Percentiles rank a stretch among this genome's conserved stretches.
These are phyloP conservation scores for Bergia sp. DNA, from an alignment of 92 coral and sea anemone species.

Conservation along the genomic window DNA sequence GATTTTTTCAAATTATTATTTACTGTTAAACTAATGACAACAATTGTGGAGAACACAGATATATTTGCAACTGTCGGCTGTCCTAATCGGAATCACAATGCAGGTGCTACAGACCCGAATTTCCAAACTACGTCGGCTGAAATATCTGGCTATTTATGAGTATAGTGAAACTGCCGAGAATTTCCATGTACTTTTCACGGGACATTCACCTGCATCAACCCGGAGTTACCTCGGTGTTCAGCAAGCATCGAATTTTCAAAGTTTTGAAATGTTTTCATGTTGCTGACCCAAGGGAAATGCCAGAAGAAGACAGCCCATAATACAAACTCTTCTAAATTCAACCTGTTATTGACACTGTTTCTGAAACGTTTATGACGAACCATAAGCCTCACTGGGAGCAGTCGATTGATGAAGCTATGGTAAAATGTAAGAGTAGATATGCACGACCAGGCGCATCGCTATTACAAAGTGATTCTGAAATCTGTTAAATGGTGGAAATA, in stretches of 20 bases:
- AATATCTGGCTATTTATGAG: constrained; percentile 4
- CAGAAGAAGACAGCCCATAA: neutral
- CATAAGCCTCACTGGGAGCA: neutral
- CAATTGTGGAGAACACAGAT: too few relatives aligned
- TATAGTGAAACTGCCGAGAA: neutral
- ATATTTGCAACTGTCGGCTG: constrained; percentile 8
- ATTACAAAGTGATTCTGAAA: constrained; percentile 17
- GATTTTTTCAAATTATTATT: constrained; percentile 16
- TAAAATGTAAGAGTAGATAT: neutral
- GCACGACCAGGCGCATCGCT: too few relatives aligned
- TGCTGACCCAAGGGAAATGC: neutral
- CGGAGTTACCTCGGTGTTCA: constrained; percentile 1
- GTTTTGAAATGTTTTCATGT: neutral
- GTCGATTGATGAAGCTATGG: neutral
- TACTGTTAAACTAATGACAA: neutral
- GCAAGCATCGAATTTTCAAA: neutral
- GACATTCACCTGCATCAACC: constrained; percentile 7
- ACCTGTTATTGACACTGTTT: too few relatives aligned
- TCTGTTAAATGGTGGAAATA: constrained; percentile 18
- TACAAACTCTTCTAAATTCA: neutral
- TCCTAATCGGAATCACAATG: neutral
- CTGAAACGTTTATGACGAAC: neutral
- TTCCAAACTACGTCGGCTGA: constrained; percentile 12
- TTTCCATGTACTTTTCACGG: constrained; percentile 24
- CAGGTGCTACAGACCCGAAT: constrained; percentile 16